Evolutionary conservation across 1,140 invertebrate species (phyloP).

Genomic region (Brachionus manjavacas): DNA sequence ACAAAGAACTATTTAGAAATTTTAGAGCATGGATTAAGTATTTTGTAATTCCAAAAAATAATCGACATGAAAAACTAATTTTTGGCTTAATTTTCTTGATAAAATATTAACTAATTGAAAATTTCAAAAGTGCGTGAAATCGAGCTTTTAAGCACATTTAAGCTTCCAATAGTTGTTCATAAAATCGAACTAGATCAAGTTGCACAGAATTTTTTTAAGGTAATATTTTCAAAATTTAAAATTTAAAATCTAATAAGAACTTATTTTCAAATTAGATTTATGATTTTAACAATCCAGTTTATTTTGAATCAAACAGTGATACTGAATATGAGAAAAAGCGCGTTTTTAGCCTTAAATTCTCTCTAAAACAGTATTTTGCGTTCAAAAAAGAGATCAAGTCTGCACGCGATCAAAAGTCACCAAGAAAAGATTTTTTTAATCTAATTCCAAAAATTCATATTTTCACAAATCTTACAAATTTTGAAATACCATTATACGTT

Average conservation of each 20-base stretch:
- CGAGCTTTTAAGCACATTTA: not conserved
- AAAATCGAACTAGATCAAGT: conserved; percentile 18
- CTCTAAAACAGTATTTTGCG: not conserved
- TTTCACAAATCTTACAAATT: conserved; percentile 36
- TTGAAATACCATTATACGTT: conserved; percentile 27
- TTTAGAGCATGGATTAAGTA: no score
- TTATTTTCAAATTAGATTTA: not conserved
- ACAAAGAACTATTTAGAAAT: no score
- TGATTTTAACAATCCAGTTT: conserved; percentile 14
- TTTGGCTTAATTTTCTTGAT: no score
- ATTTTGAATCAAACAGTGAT: not conserved
- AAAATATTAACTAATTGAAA: not conserved
- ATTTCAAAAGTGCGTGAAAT: not conserved
- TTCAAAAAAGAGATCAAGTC: not conserved
- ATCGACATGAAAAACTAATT: no score
- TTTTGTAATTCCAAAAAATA: no score
- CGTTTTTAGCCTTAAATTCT: not conserved
- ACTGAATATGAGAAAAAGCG: not conserved
- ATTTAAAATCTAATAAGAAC: not conserved
- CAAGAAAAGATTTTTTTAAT: not conserved
- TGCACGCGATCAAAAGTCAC: not conserved
- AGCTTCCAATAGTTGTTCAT: not conserved
- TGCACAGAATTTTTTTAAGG: conserved; percentile 17
- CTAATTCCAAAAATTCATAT: not conserved
- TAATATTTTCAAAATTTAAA: not conserved